A percentile compares a stretch with the other conserved stretches of the same genome.
These are phyloP conservation scores for Periparus ater DNA, from an alignment of 2,797 vertebrate species.

Conservation along the genomic window DNA sequence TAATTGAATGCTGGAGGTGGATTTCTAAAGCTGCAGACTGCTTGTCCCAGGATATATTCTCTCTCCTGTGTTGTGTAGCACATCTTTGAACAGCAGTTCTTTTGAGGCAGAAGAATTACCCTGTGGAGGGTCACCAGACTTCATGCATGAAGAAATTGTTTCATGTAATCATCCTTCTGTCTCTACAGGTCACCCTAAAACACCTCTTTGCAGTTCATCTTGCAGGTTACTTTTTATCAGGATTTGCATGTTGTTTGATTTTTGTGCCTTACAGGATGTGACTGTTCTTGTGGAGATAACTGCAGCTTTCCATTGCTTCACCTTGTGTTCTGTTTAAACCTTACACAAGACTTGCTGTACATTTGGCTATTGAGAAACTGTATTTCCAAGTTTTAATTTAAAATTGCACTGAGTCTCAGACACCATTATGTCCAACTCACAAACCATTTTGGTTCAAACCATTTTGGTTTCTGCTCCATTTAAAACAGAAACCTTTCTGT, in stretches of 20 bases:
- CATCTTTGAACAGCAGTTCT: not conserved
- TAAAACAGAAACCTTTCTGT: not conserved
- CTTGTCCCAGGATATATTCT: not conserved
- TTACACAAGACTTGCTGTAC: not conserved
- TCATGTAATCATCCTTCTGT: not conserved
- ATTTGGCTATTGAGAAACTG: slow-evolving; percentile 12
- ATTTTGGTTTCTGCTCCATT: not conserved
- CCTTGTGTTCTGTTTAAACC: not conserved
- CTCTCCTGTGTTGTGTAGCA: not conserved
- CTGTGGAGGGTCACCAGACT: not conserved
- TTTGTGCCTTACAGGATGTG: not conserved
- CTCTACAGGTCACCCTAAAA: not conserved
- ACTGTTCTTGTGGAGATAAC: not conserved
- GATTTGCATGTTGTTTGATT: not conserved
- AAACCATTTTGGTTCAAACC: not conserved
- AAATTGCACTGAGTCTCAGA: not conserved
- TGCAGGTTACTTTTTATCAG: not conserved
- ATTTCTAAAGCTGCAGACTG: slow-evolving; percentile 14
- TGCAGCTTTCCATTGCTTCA: slow-evolving; percentile 3
- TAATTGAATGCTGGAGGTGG: slow-evolving; percentile 59
- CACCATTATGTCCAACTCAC: not conserved
- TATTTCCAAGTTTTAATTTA: not conserved
- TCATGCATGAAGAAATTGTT: not conserved
- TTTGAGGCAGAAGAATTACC: not conserved
- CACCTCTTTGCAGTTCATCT: not conserved